phyloP scores from a whole-genome alignment of 2,113 vertebrate genomes.

The Taurulus bubalis region DNA sequence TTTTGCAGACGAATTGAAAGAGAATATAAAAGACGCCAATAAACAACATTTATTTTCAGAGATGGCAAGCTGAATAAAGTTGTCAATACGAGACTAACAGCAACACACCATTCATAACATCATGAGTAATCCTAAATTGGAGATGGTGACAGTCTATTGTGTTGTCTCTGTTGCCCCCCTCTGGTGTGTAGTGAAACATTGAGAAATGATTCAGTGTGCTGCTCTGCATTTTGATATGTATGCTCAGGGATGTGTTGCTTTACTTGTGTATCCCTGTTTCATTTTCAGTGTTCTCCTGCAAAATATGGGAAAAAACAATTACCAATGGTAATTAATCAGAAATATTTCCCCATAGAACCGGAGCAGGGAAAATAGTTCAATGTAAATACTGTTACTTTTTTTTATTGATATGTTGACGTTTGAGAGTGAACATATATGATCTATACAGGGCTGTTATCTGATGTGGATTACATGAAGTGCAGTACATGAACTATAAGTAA shows the following conservation, averaged over 20 bases:
- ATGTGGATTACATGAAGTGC: conserved; percentile 2
- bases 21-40: neutral
- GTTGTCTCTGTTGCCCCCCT: conserved; percentile 55
- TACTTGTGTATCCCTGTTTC: neutral
- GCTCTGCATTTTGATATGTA: neutral
- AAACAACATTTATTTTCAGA: neutral
- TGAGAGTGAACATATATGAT: conserved; percentile 1
- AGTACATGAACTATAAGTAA: conserved; percentile 24
- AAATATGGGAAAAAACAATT: neutral
- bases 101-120: neutral
- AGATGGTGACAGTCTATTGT: neutral
- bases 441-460: conserved; percentile 31
- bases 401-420: conserved; percentile 3
- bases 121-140: neutral
- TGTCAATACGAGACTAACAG: neutral
- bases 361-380: neutral
- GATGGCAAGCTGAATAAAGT: neutral
- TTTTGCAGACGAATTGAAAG: neutral
- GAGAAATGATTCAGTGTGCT: neutral
- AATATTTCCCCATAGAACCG: neutral
- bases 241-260: neutral
- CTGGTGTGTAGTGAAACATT: conserved; percentile 22
- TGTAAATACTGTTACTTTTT: neutral
- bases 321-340: neutral
- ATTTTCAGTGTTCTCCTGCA: neutral